Evolutionary conservation across 2,888 invertebrate species (phyloP).

Genomic region (Lydus trimaculatus): DNA sequence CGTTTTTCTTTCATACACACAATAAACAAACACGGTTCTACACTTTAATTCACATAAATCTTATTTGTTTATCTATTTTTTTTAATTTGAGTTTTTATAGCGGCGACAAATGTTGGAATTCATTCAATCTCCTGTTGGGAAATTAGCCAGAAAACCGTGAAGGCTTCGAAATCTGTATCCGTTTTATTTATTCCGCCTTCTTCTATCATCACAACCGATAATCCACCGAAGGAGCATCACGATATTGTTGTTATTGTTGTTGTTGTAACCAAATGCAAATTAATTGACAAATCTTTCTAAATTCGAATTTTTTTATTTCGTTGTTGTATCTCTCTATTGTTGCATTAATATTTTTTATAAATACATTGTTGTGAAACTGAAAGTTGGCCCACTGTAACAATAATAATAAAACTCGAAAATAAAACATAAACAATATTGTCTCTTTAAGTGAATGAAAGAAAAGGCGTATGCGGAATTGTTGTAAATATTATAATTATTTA

Average conservation of each 20-base stretch:
- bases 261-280: not conserved
- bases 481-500: conserved; percentile 7
- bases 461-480: conserved; percentile 4
- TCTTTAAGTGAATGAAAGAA: conserved; percentile 3
- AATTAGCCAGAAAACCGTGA: not conserved
- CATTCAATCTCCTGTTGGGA: not conserved
- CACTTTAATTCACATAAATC: not conserved
- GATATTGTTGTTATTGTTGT: not conserved
- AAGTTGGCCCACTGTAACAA: not conserved
- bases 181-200: not conserved
- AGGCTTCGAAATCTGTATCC: not conserved
- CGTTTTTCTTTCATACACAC: not conserved
- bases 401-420: too few species aligned
- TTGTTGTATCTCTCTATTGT: not conserved
- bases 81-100: not conserved
- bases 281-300: conserved; percentile 2
- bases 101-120: not conserved
- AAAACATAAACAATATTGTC: not conserved
- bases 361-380: not conserved
- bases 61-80: not conserved
- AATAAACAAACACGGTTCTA: not conserved
- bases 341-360: not conserved
- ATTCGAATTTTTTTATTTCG: not conserved
- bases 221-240: not conserved
- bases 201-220: not conserved